Base-by-base conservation (phyloP, 2,888 invertebrate genomes). In the Cyaniris semiargus region DNA sequence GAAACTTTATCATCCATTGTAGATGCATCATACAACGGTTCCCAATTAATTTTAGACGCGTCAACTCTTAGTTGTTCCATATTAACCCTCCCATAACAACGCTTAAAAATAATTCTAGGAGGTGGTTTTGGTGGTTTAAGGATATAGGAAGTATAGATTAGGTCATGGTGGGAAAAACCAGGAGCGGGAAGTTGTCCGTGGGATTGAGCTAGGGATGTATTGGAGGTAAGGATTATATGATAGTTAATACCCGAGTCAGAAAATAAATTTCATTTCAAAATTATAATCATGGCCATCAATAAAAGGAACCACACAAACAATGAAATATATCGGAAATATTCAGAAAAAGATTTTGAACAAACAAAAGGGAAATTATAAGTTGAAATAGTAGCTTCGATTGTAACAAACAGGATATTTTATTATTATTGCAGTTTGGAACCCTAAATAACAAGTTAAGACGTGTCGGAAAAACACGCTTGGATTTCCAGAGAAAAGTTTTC, bases 391-490 rank as follows among this genome's bases (percentile, higher is more conserved):
- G 21, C 70, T 58, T 71, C 76, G 56, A 76, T 76, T 76, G 76
- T 58, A 76, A 76, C 72, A 71, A 71, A 76, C 44, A 71, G 71
- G 76, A 71, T 76, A 76, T 76, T 76, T 76, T 71, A 76, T 58
- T 76, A 58, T 76, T 76, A 76, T 76, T 53, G 71, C 76, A 71
- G 76, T 76, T 71, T 76, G 71, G 72, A 76, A 34, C 71, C 53
- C 76, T 76, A 76, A 71, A 76, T 58, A 71, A 76, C 76, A 76
- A 76, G 56, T 76, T 76, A 76, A 76, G 70, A 34, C 23, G 71
- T 76, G 76, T 76, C 71, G 53, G 71, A 53, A 70, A 70, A 70
- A 76, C 71, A 71, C 76, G 58, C 56, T 72, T 71, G 21, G 58
- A 72, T 72, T 76, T 44, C 27, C 34, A 56, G 58, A 71, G 53